These are phyloP conservation scores for Lottia gigantea DNA, from an alignment of 2,888 invertebrate genomes.

Conservation along the genomic window DNA sequence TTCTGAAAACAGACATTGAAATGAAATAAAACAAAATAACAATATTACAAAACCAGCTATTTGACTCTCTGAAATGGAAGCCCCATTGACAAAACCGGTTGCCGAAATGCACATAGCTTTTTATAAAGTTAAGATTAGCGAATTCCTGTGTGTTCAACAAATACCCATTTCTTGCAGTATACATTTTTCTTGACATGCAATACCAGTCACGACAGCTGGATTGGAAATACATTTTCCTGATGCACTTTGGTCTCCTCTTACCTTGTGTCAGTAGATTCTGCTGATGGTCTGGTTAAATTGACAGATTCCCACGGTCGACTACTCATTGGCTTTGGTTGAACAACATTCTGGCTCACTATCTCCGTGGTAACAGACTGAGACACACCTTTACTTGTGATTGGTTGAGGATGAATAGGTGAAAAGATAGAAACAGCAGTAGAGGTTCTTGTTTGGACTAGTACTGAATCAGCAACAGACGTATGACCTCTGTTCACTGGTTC, in stretches of 20 bases:
- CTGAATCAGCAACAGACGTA: slow-evolving; percentile 11
- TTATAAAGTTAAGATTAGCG: too few species aligned
- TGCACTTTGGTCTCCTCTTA: slow-evolving; percentile 14
- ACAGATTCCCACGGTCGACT: slow-evolving; percentile 6
- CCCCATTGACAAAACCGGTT: too few species aligned
- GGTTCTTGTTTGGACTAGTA: slow-evolving; percentile 48
- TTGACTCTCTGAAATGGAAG: too few species aligned
- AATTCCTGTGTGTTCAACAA: too few species aligned
- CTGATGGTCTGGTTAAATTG: slow-evolving; percentile 19
- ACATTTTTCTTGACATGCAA: too few species aligned
- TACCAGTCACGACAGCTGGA: too few species aligned
- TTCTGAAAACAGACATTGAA: slow-evolving; percentile 36
- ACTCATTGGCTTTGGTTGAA: slow-evolving; percentile 46
- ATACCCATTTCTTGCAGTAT: too few species aligned
- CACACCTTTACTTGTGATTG: slow-evolving; percentile 41
- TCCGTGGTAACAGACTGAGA: slow-evolving; percentile 28
- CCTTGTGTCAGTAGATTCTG: slow-evolving; percentile 32
- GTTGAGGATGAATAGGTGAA: slow-evolving; percentile 59
- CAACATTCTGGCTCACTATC: slow-evolving; percentile 38
- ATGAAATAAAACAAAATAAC: too few species aligned
- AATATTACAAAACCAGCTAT: too few species aligned
- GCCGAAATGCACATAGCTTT: too few species aligned
- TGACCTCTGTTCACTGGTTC: slow-evolving; percentile 14
- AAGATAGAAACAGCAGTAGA: slow-evolving; percentile 46
- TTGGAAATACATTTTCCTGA: too few species aligned